A percentile compares a stretch with the other conserved stretches of the same genome.
phyloP scores from a whole-genome alignment of 2,113 vertebrate species.

The Tetrax tetrax region DNA sequence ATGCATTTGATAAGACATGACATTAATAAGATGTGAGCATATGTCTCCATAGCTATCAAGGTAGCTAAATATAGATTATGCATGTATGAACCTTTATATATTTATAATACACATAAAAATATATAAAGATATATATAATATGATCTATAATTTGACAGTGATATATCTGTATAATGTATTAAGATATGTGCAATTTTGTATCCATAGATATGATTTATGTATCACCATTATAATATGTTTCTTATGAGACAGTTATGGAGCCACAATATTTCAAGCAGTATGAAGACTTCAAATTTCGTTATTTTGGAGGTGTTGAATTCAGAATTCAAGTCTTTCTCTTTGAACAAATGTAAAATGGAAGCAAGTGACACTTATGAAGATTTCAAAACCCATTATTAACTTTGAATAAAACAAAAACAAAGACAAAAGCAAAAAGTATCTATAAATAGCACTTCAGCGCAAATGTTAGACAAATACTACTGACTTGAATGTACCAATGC shows the following conservation, averaged over 20 bases:
- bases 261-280: neutral
- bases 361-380: neutral
- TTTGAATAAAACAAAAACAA: neutral
- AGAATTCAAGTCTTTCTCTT: neutral
- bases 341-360: neutral
- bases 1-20: neutral
- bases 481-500: neutral
- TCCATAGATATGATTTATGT: neutral
- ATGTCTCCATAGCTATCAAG: neutral
- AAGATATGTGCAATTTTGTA: neutral
- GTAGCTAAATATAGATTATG: neutral
- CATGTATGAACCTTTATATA: neutral
- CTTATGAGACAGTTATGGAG: neutral
- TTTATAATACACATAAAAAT: neutral
- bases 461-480: neutral
- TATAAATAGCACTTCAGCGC: neutral
- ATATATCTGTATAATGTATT: neutral
- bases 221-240: neutral
- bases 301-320: neutral
- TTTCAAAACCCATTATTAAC: neutral
- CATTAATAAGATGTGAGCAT: neutral
- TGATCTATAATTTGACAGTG: too few relatives aligned
- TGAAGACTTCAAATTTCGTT: neutral
- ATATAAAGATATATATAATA: neutral
- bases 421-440: neutral